A percentile compares a stretch with the other conserved stretches of the same genome.
phyloP scores from a whole-genome alignment of 2,888 invertebrate genomes.

The Patella ulyssiponensis region DNA sequence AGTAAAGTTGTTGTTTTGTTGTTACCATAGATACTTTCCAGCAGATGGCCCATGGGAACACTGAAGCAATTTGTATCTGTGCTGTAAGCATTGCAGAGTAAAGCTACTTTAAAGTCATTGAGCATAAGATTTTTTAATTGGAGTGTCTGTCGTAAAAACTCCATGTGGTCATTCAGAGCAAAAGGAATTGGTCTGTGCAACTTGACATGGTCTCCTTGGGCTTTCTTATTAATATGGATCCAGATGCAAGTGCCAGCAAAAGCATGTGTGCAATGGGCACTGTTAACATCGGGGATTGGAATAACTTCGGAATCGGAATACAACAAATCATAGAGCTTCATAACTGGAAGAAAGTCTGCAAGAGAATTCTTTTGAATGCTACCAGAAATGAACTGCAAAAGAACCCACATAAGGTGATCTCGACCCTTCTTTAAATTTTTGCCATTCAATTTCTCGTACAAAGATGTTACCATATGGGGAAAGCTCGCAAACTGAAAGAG shows the following conservation, averaged over 20 bases:
- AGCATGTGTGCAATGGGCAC: slow-evolving; percentile 88
- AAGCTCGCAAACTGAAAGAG: slow-evolving; percentile 94
- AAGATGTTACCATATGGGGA: slow-evolving; percentile 89
- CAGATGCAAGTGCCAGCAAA: slow-evolving; percentile 97
- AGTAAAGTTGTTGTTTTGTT: slow-evolving; percentile 66
- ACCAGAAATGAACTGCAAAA: slow-evolving; percentile 96
- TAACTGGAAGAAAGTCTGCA: slow-evolving; percentile 89
- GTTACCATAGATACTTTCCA: slow-evolving; percentile 83
- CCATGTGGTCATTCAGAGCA: slow-evolving; percentile 86
- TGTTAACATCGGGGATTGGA: slow-evolving; percentile 89
- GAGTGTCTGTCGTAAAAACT: slow-evolving; percentile 86
- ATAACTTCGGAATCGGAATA: slow-evolving; percentile 92
- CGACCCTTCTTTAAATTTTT: slow-evolving; percentile 87
- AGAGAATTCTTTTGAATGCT: slow-evolving; percentile 94
- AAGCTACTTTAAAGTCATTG: slow-evolving; percentile 87
- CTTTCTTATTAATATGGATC: slow-evolving; percentile 93
- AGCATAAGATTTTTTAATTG: slow-evolving; percentile 74
- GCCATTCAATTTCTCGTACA: slow-evolving; percentile 87
- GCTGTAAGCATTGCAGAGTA: slow-evolving; percentile 90
- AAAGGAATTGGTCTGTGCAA: slow-evolving; percentile 85
- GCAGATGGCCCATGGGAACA: slow-evolving; percentile 91
- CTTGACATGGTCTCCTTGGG: slow-evolving; percentile 86
- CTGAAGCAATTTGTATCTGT: slow-evolving; percentile 93
- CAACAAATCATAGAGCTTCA: slow-evolving; percentile 90
- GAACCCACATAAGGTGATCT: slow-evolving; percentile 99